Base-by-base conservation (phyloP, 2,888 invertebrate genomes). In the Hoplodrina ambigua region DNA sequence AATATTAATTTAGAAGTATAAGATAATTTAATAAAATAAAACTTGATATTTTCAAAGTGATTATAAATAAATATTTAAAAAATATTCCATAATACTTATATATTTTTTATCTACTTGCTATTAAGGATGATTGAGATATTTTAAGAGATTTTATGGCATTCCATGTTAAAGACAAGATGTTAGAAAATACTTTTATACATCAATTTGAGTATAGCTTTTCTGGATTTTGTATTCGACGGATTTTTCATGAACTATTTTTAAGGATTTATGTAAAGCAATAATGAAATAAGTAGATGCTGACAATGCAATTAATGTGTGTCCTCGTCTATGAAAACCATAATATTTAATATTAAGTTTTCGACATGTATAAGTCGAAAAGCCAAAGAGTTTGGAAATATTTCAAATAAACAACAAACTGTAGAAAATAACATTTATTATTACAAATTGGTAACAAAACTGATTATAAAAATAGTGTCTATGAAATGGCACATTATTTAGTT, bases 401-500 rank as follows among this genome's bases (percentile, higher is more conserved):
- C 7, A 68, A 79, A 78, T 68, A 73, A 75, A 72, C 61, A 67
- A 13, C 44, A 59, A 52, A 67, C 20, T 53, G 46, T 84, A 77
- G 63, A 80, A 81, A 82, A 82, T 75, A 75, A 82, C 69, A 66
- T 82, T 81, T 83, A 85, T 85, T 85, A 83, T 81, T 86, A 86
- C 78, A 86, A 86, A 86, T 85, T 85, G 87, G 86, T 90, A 90
- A 91, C 90, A 88, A 85, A 84, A 85, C 72, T 85, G 84, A 87
- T 86, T 85, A 87, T 72, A 85, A 78, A 83, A 81, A 82, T 86
- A 85, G 77, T 78, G 75, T 87, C 75, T 85, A 83, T 85, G 78
- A 82, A 82, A 91, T 90, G 92, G 88, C 90, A 90, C 91, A 86
- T 85, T 79, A 82, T 86, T 84, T 86, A 88, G 85, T 87, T 78